Evolutionary conservation across 2,888 invertebrate genomes (phyloP).

Genomic region (Petrolisthes cinctipes): DNA sequence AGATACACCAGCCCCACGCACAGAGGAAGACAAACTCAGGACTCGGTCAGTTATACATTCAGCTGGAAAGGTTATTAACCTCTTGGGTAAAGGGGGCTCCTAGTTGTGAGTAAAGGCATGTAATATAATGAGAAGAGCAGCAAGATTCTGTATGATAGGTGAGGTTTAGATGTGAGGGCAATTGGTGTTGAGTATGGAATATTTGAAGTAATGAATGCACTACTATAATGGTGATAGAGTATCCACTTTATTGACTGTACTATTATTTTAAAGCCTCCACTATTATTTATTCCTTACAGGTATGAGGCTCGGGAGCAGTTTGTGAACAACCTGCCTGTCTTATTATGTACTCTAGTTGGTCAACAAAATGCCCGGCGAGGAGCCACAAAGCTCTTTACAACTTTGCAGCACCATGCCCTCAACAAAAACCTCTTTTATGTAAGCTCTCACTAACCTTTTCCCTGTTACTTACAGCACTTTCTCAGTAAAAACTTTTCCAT

Average conservation of each 20-base stretch:
- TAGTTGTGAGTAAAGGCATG: no score
- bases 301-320: slow-evolving; percentile 79
- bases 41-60: slow-evolving; percentile 14
- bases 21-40: slow-evolving; percentile 48
- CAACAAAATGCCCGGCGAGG: slow-evolving; percentile 87
- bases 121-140: no score
- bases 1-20: slow-evolving; percentile 32
- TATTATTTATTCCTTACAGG: slow-evolving; percentile 72
- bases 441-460: slow-evolving; percentile 19
- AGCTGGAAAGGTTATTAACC: no score
- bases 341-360: slow-evolving; percentile 86
- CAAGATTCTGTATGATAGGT: background rate
- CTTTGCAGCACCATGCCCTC: slow-evolving; percentile 84
- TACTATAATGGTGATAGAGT: no score
- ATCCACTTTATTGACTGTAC: no score
- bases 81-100: no score
- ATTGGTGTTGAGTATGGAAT: background rate
- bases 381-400: slow-evolving; percentile 86
- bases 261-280: no score
- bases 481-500: background rate
- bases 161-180: background rate
- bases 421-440: slow-evolving; percentile 89
- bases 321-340: slow-evolving; percentile 81
- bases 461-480: background rate
- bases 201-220: no score